Base-by-base conservation (phyloP, 2,113 vertebrate species). In the Picathartes gymnocephalus region DNA sequence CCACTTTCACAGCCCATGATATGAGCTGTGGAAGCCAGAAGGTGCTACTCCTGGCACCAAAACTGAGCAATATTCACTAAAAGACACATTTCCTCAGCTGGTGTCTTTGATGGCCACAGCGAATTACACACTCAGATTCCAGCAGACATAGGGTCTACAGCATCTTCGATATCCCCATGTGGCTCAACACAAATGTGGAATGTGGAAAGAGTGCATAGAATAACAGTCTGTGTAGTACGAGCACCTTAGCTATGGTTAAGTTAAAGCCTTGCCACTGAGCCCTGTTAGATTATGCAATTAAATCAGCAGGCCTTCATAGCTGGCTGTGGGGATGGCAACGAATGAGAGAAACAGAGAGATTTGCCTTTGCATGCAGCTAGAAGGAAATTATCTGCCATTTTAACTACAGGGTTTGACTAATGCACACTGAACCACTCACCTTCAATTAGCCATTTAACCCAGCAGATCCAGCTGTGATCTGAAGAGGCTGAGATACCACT, bases 401-500 rank as follows among this genome's bases (percentile, higher is more conserved):
- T 86, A 93, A 68, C 65, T 74, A 25, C 66, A 27, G 66, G 37
- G 70, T 82, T 95, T 94, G 74, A 88, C 74, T 96, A 94, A 91
- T 9, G 57, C 60, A 60, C 66, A 72, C 37, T 61, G 79, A 85
- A 92, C 82, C 45, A 77, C 62, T 90, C 90, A 42, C 79, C 70
- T 92, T 82, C 88, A 92, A 80, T 86, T 92, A 96, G 66, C 74
- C 44, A 80, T 86, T 94, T 95, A 82, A 93, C 85, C 20, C 45
- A 91, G 56, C 65, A 87, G 73, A 92, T 95, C 90, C 88, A 37
- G 58, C 73, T 95, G 84, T 72, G 93, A 90, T 84, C 70, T 91
- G 78, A 92, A 95, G 61, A 93, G 45, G 37, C 70, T 89, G 81
- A 89, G 61, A 72, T 33, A 74, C 0, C 0, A 2, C 27, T 47